Base-by-base conservation (phyloP, 2,888 invertebrate genomes). In the Chrysina gloriosa region DNA sequence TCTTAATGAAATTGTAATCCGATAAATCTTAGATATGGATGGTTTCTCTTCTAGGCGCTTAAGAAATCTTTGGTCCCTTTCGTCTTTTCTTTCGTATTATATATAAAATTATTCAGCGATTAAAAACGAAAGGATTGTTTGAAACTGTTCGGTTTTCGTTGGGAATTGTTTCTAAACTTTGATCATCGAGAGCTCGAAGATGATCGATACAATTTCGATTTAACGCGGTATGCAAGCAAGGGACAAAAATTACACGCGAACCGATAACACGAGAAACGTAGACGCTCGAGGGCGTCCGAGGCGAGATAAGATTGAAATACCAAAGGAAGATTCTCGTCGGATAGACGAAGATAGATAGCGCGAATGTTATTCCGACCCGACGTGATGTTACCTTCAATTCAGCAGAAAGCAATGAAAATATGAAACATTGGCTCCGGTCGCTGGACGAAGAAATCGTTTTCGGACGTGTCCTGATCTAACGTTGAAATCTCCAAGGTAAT, bases 1-100 rank as follows among this genome's bases (percentile, higher is more conserved):
- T 19, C 36, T 56, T 56, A 56, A 56, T 56, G 56, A 56, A 56
- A 56, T 56, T 56, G 39, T 56, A 56, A 56, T 39, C 39, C 56
- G 25, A 56, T 56, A 56, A 56, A 56, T 56, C 56, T 39, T 56
- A 56, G 56, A 56, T 56, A 39, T 36, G 56, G 39, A 52, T 27
- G 6, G 48, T 50, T 36, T 11, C 39, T 36, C 23, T 16, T 36
- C 39, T 9, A 39, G 23, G 16, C 3, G 7, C 19, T 31, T 16
- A 21, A 47, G 9, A 9, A 23, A n/a, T 21, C 9, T 47, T 47
- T 7, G 47, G 47, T 21, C 36, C 19, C 2, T 7, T 21, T 47
- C 47, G 36, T 36, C 5, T 9, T 36, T 36, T 36, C n/a, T 29
- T 29, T 29, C 29, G 29, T 29, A 11, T 36, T 11, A 36, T n/a